Conservation (phyloP, 1,140 invertebrate genomes). For the Trichonephila clavata region DNA sequence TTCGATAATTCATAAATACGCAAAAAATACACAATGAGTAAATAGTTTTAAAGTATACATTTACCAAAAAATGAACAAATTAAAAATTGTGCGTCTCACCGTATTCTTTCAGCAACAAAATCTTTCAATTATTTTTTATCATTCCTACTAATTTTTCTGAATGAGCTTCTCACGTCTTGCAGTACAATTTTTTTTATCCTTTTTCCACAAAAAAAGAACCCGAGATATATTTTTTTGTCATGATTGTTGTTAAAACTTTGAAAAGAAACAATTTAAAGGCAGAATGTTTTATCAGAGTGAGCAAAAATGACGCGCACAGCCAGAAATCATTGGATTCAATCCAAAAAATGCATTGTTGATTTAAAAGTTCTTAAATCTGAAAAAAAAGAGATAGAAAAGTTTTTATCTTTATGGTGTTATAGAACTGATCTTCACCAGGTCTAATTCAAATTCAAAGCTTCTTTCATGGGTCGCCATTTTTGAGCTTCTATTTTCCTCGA, state of each 20-base stretch:
- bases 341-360: constrained; percentile 28
- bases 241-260: not conserved
- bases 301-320: not conserved
- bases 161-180: not conserved
- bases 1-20: too few species aligned
- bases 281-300: not conserved
- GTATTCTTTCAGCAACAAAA: too few species aligned
- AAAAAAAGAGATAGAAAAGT: not conserved
- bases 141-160: not conserved
- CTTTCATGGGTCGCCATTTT: not conserved
- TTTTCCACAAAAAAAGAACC: not conserved
- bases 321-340: constrained; percentile 39
- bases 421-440: not conserved
- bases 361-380: constrained; percentile 11
- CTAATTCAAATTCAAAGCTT: not conserved
- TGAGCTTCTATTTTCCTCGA: not conserved
- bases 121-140: not conserved
- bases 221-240: not conserved
- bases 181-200: not conserved
- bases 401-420: not conserved
- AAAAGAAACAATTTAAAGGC: not conserved
- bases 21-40: too few species aligned
- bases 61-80: too few species aligned
- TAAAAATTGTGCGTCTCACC: too few species aligned
- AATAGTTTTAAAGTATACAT: too few species aligned